These are phyloP conservation scores for Lymantria monacha DNA, from an alignment of 2,888 invertebrate species.

Conservation along the genomic window DNA sequence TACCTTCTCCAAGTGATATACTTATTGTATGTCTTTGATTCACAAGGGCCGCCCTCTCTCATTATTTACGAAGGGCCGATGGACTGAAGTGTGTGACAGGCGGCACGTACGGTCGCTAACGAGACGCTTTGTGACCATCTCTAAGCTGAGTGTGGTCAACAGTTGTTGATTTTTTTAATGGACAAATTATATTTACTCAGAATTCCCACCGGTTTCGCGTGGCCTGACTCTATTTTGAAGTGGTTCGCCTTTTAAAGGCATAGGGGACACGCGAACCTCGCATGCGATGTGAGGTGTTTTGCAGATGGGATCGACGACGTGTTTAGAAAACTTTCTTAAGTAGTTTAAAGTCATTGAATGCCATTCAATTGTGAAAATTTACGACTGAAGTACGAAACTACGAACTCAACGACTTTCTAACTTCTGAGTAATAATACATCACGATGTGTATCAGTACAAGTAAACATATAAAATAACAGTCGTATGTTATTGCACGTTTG, in stretches of 20 bases:
- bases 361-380: constrained; percentile 29
- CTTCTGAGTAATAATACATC: constrained; percentile 18
- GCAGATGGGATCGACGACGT: constrained; percentile 26
- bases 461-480: constrained; percentile 17
- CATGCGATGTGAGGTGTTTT: constrained; percentile 56
- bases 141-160: constrained; percentile 70
- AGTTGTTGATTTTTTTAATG: constrained; percentile 79
- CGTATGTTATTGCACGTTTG: constrained; percentile 32
- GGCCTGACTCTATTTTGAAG: constrained; percentile 50
- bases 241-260: constrained; percentile 66
- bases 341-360: constrained; percentile 32
- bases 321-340: constrained; percentile 28
- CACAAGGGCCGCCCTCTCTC: constrained; percentile 67
- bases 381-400: constrained; percentile 9
- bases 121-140: constrained; percentile 82
- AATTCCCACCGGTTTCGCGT: constrained; percentile 57
- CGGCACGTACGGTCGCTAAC: constrained; percentile 80
- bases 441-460: constrained; percentile 24
- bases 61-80: constrained; percentile 82
- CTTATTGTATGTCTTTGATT: constrained; percentile 39
- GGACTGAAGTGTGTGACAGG: constrained; percentile 77
- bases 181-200: constrained; percentile 74
- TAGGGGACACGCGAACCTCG: constrained; percentile 52
- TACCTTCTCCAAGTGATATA: constrained; percentile 47
- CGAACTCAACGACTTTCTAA: constrained; percentile 9